These are phyloP conservation scores for Tachycineta bicolor DNA, from an alignment of 2,113 vertebrate species.

Conservation along the genomic window DNA sequence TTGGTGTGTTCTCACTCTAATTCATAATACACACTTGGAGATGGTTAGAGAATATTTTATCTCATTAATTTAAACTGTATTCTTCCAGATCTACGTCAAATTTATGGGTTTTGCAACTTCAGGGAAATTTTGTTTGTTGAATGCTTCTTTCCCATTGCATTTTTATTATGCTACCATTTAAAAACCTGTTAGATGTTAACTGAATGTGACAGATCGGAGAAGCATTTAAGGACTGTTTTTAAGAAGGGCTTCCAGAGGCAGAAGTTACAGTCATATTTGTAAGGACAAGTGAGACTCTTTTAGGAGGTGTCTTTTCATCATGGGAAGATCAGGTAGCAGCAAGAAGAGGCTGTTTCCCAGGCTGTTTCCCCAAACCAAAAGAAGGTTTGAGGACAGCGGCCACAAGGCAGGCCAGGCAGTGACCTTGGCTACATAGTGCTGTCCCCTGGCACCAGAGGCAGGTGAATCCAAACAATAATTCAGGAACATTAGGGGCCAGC, in stretches of 20 bases:
- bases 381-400: neutral
- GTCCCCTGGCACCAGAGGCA: neutral
- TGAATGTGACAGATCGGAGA: neutral
- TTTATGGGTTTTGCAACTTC: too few species aligned
- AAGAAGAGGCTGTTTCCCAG: neutral
- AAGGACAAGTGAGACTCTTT: neutral
- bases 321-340: neutral
- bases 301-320: neutral
- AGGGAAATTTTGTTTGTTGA: too few species aligned
- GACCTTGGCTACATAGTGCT: neutral
- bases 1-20: too few species aligned
- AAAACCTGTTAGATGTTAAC: neutral
- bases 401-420: accelerated
- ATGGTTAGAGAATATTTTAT: too few species aligned
- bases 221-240: neutral
- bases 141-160: too few species aligned
- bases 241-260: neutral
- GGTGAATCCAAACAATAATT: neutral
- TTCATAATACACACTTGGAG: too few species aligned
- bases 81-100: too few species aligned
- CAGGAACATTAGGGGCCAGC: neutral
- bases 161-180: too few species aligned
- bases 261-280: neutral
- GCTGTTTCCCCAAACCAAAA: too few species aligned
- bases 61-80: too few species aligned